A percentile compares a stretch with the other conserved stretches of the same genome.
phyloP scores from a whole-genome alignment of 2,797 vertebrate genomes.

The Astyanax mexicanus region DNA sequence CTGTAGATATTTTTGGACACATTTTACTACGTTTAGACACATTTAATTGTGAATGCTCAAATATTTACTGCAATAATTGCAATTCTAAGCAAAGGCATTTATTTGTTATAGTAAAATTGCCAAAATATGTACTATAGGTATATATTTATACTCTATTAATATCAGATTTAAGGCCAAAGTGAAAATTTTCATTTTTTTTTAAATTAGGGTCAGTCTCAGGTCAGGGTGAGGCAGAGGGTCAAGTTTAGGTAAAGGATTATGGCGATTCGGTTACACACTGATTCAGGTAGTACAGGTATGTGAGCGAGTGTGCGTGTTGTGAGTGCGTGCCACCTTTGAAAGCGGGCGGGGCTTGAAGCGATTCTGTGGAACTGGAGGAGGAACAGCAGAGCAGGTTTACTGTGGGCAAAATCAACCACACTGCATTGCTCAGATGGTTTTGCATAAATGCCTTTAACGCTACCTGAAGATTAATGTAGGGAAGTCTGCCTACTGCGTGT shows the following conservation, averaged over 20 bases:
- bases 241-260: neutral
- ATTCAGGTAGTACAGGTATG: neutral
- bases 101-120: too few species aligned
- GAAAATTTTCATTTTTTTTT: too few species aligned
- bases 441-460: neutral
- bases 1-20: too few species aligned
- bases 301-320: neutral
- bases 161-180: too few species aligned
- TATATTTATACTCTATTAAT: too few species aligned
- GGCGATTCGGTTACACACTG: neutral
- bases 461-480: neutral
- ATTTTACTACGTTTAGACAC: too few species aligned
- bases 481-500: neutral
- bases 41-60: too few species aligned
- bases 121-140: too few species aligned
- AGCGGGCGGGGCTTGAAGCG: neutral
- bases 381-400: neutral
- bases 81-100: too few species aligned
- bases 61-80: too few species aligned
- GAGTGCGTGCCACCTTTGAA: neutral
- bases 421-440: neutral
- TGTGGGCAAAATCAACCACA: neutral
- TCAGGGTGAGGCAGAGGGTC: neutral
- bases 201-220: neutral
- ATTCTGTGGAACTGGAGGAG: constrained; percentile 16